phyloP scores from a whole-genome alignment of 2,797 vertebrate genomes.

The Oophaga sylvatica region DNA sequence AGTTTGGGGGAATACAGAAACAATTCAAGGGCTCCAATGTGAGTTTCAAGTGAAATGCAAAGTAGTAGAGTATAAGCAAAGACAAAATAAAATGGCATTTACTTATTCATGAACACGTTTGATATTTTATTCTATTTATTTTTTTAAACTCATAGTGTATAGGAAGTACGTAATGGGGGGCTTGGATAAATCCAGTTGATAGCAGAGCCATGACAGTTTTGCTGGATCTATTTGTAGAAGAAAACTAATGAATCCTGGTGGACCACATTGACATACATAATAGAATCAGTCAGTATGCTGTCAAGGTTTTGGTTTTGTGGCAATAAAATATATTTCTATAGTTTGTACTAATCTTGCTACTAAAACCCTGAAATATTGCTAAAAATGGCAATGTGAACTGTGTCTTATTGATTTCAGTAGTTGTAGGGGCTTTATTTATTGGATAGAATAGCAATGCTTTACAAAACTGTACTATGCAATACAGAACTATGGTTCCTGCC shows the following conservation, averaged over 20 bases:
- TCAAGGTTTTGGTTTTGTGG: too few relatives aligned
- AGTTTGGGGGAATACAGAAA: slow-evolving; percentile 10
- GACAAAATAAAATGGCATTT: neutral
- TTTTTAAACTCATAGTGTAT: neutral
- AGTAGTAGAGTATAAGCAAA: slow-evolving; percentile 4
- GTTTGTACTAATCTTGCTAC: too few relatives aligned
- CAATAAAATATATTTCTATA: too few relatives aligned
- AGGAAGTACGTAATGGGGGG: neutral
- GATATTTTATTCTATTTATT: slow-evolving; percentile 8
- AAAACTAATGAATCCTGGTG: neutral
- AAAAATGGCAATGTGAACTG: too few relatives aligned
- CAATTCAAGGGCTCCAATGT: neutral
- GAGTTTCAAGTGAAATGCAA: slow-evolving; percentile 18
- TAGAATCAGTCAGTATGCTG: too few relatives aligned
- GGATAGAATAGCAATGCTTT: too few relatives aligned
- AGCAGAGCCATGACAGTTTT: neutral
- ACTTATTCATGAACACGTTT: slow-evolving; percentile 11
- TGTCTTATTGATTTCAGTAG: too few relatives aligned
- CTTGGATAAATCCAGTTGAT: neutral
- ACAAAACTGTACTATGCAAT: too few relatives aligned
- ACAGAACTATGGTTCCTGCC: too few relatives aligned
- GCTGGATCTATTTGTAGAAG: neutral
- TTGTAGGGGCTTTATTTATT: too few relatives aligned
- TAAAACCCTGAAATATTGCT: too few relatives aligned
- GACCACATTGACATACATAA: too few relatives aligned